Evolutionary conservation across 2,113 vertebrate species (phyloP).

Genomic region (Carettochelys insculpta): DNA sequence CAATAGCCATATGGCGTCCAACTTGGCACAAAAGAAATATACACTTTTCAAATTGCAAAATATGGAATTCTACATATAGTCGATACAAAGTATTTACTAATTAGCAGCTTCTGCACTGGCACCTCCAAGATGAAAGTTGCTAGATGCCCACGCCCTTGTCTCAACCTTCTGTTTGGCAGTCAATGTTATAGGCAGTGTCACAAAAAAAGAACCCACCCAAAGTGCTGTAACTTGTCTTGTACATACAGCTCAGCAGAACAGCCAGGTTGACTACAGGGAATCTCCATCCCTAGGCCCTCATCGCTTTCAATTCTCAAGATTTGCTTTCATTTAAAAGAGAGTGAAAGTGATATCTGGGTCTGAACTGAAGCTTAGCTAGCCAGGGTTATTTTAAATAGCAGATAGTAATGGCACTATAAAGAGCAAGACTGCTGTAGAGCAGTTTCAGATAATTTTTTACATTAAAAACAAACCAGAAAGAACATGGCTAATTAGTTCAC

Average conservation of each 20-base stretch:
- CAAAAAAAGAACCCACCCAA: constrained; percentile 45
- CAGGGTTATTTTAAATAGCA: constrained; percentile 67
- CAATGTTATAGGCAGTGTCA: constrained; percentile 21
- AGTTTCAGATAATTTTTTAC: constrained; percentile 71
- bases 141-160: constrained; percentile 59
- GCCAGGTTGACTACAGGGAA: constrained; percentile 75
- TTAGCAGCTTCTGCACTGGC: constrained; percentile 76
- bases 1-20: constrained; percentile 71
- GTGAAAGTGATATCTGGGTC: not conserved
- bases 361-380: constrained; percentile 65
- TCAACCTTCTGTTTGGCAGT: constrained; percentile 67
- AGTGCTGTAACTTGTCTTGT: constrained; percentile 59
- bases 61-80: constrained; percentile 61
- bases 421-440: constrained; percentile 59
- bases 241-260: constrained; percentile 72
- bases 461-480: constrained; percentile 61
- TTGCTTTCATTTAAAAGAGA: constrained; percentile 71
- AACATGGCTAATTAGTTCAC: constrained; percentile 69
- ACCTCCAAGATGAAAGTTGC: constrained; percentile 76
- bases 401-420: constrained; percentile 52
- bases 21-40: constrained; percentile 73
- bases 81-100: constrained; percentile 74
- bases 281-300: constrained; percentile 68
- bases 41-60: constrained; percentile 67
- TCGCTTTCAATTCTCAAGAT: constrained; percentile 66